Conservation (phyloP, 2,888 invertebrate species). For the Torymus auratus region DNA sequence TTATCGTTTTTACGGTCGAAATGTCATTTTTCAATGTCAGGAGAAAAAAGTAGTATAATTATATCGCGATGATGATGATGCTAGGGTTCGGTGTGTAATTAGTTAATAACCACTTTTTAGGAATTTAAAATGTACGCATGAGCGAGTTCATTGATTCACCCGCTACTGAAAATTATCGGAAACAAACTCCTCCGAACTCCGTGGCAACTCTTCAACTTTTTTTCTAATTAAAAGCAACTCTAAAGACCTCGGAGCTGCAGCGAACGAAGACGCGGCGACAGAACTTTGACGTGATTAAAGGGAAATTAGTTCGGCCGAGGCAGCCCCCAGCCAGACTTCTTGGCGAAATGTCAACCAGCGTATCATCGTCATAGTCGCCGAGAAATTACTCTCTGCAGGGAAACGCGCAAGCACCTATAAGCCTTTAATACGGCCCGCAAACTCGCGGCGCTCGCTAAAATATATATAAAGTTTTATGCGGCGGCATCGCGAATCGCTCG, state of each 20-base stretch:
- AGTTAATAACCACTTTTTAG: too few species aligned
- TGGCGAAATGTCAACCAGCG: constrained; percentile 41
- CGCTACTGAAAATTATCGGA: too few species aligned
- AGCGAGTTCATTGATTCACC: too few species aligned
- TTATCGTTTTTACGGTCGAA: too few species aligned
- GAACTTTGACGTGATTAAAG: constrained; percentile 28
- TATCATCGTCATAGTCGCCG: background rate
- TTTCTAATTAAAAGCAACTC: background rate
- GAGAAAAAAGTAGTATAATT: too few species aligned
- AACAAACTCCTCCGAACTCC: too few species aligned
- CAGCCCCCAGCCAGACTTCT: constrained; percentile 13
- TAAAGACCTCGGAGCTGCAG: background rate
- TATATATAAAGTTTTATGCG: background rate
- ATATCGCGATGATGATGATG: too few species aligned
- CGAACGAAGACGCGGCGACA: too few species aligned
- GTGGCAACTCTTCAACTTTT: background rate
- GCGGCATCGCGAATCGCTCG: background rate
- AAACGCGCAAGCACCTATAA: background rate
- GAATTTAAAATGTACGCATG: too few species aligned
- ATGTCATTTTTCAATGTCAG: too few species aligned
- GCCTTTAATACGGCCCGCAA: constrained; percentile 16
- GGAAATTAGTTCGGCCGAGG: constrained; percentile 46
- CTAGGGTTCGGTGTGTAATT: too few species aligned
- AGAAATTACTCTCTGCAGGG: constrained; percentile 17
- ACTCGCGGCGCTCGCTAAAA: background rate